These are phyloP conservation scores for Falco cherrug DNA, from an alignment of 2,797 vertebrate species.

Conservation along the genomic window DNA sequence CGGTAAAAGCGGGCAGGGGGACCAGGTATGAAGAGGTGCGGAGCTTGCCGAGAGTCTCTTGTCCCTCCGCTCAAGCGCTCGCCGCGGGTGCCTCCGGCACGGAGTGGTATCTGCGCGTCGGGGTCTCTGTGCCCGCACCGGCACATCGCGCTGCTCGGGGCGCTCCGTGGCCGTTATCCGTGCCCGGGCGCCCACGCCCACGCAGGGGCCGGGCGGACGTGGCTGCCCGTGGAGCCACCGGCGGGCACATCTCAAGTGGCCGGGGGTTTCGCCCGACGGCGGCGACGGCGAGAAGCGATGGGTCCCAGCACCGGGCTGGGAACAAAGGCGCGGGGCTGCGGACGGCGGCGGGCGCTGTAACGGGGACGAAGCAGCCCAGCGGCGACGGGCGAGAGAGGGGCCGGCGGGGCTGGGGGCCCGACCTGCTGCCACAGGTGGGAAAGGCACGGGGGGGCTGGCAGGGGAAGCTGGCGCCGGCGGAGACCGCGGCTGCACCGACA, in stretches of 20 bases:
- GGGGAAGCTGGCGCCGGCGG: not conserved
- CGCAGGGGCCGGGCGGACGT: not conserved
- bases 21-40: not conserved
- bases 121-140: rapidly evolving
- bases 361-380: not conserved
- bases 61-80: not conserved
- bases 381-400: not conserved
- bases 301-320: not conserved
- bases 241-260: not conserved
- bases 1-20: not conserved
- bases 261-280: not conserved
- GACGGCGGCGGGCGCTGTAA: not conserved
- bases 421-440: constrained; percentile 4
- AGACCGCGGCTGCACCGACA: constrained; percentile 9
- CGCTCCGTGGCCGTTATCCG: not conserved
- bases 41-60: not conserved
- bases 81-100: not conserved
- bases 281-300: not conserved
- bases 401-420: not conserved
- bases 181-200: not conserved
- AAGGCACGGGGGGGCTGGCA: not conserved
- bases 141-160: not conserved
- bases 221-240: not conserved
- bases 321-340: not conserved
- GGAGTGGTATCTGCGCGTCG: rapidly evolving